Evolutionary conservation across 2,888 invertebrate species (phyloP).

Genomic region (Pandemis heparana): DNA sequence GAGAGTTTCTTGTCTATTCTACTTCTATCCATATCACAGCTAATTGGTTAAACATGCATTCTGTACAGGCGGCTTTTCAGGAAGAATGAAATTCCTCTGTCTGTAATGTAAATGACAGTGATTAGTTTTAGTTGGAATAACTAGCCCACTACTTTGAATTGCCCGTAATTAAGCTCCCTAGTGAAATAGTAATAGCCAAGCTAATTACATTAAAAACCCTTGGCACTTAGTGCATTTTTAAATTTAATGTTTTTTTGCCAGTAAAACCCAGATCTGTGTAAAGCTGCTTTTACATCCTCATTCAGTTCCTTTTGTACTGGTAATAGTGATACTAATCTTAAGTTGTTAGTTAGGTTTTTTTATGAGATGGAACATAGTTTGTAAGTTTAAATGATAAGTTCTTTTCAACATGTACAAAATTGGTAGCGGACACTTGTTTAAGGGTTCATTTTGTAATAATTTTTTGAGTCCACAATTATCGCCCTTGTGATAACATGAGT

Average conservation of each 20-base stretch:
- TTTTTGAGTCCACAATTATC: neutral
- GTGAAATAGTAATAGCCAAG: conserved; percentile 34
- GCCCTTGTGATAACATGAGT: neutral
- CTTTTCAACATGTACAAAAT: conserved; percentile 46
- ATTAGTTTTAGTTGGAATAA: neutral
- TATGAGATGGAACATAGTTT: conserved; percentile 52
- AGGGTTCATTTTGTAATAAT: neutral
- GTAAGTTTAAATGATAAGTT: conserved; percentile 50
- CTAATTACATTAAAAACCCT: conserved; percentile 26
- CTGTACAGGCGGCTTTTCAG: neutral
- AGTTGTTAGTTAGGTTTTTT: conserved; percentile 63
- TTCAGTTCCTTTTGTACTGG: conserved; percentile 79
- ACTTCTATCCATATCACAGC: neutral
- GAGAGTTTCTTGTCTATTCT: neutral
- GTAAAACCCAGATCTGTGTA: conserved; percentile 44
- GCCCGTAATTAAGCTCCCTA: conserved; percentile 26
- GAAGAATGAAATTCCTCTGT: neutral
- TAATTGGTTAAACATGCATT: neutral
- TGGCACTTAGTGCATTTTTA: conserved; percentile 42
- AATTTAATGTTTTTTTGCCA: conserved; percentile 37
- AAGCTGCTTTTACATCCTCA: conserved; percentile 52
- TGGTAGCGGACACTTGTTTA: conserved; percentile 7
- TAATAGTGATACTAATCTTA: conserved; percentile 81
- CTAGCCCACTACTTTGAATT: conserved; percentile 12
- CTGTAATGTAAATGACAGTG: neutral